These are phyloP conservation scores for Drosophila phalerata DNA, from an alignment of 2,888 invertebrate species.

Conservation along the genomic window DNA sequence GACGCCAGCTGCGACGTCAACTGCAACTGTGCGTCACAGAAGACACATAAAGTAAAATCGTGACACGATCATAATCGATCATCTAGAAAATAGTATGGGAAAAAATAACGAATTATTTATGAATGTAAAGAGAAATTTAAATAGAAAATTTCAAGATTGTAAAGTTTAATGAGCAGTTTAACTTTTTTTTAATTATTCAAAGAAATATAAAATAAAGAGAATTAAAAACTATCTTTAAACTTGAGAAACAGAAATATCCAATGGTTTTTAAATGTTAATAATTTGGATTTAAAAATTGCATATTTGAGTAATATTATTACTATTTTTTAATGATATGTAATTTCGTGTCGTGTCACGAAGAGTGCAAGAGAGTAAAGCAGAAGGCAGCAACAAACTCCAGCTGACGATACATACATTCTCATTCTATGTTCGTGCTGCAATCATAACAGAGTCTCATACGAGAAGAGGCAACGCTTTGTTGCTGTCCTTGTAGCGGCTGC, in stretches of 20 bases:
- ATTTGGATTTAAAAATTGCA: neutral
- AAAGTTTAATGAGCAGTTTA: neutral
- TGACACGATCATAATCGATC: neutral
- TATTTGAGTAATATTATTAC: no score
- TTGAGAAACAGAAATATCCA: neutral
- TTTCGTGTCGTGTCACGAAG: neutral
- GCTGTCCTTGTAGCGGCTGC: constrained; percentile 16
- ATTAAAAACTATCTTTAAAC: neutral
- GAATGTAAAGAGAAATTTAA: neutral
- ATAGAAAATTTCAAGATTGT: neutral
- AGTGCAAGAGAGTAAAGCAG: neutral
- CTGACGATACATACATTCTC: constrained; percentile 18
- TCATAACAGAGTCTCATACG: neutral
- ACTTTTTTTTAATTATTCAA: neutral
- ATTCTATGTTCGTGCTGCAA: constrained; percentile 9
- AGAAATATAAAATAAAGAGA: neutral
- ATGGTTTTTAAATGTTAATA: neutral
- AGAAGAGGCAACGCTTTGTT: constrained; percentile 22
- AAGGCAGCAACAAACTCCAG: constrained; percentile 10
- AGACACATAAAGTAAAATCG: neutral
- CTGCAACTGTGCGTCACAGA: neutral
- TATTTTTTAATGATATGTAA: neutral
- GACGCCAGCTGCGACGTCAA: constrained; percentile 4
- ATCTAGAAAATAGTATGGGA: neutral
- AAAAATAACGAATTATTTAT: neutral